Base-by-base conservation (phyloP, 2,113 vertebrate species). In the Agelaius phoeniceus region DNA sequence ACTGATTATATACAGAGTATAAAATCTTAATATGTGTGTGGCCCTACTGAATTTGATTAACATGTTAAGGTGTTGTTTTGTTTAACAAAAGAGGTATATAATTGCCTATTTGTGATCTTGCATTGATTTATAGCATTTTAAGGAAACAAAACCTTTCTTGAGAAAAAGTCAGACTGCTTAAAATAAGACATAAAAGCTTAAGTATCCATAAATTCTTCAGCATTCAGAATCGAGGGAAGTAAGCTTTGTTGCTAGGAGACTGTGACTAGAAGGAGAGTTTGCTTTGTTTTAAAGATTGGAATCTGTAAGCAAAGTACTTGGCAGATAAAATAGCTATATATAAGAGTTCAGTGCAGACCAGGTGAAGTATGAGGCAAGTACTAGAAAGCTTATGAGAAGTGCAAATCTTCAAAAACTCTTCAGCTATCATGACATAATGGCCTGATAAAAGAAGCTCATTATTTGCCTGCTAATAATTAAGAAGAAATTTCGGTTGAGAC, bases 231-330 rank as follows among this genome's bases (percentile, higher is more conserved):
- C 5, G 22, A 76, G 52, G 21, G 7, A 74, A 83, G 31, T 43
- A 66, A 93, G 28, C 28, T 83, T 71, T 77, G 94, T 96, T 96
- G 94, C 94, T 95, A 94, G 90, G 94, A 91, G 46, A 96, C 82
- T 30, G 35, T 76, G 35, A 20, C 72, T 75, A 54, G 62, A 82
- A 89, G 10, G 57, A 74, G 39, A 93, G 15, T 74, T 48, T 74
- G 58, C 43, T 94, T 94, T 95, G 82, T 91, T 91, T 88, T 72
- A 94, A 91, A 93, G 72, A 91, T 93, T 71, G 66, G 55, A 90
- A 77, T 67, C 75, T 90, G 51, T 83, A 94, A 94, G 63, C 82
- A 95, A 94, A 95, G 90, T 37, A 83, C 75, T 93, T 93, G 87
- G 30, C 41, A 85, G 54, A 87, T 79, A 85, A 84, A 93, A 89